Evolutionary conservation across 2,113 vertebrate species (phyloP), one percentile per base, ranked within the genome.

Genomic region (Rynchops niger): DNA sequence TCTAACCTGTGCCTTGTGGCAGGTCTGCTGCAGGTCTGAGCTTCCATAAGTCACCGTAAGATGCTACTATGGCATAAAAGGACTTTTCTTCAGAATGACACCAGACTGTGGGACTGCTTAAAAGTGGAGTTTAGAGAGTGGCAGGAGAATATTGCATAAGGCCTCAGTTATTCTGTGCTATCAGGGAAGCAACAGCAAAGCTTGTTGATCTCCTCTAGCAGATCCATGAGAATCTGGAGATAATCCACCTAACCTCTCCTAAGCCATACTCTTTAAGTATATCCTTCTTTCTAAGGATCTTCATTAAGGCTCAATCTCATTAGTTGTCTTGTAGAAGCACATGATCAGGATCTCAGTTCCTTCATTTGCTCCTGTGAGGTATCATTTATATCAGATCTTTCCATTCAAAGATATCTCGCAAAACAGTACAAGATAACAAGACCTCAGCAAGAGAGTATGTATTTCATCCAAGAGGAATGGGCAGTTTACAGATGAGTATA

Each of bases 391-490:
- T 72, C 70, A 74, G 61, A 45, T 90, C 27, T 82, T 79, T 82
- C 82, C 56, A 36, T 22, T 16, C 47, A 84, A 92, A 88, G 56
- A 25, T 61, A 55, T 43, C 91, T 82, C 56, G 61, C 66, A 82
- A 22, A 83, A 26, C 62, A 79, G 67, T 63, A 66, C 61, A 82
- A 66, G 86, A 47, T 21, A 82, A 71, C 40, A 66, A 53, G 70
- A 82, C 47, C 58, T 53, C 87, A 77, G 85, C 38, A 76, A 94
- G 71, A 45, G 65, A 90, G 62, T 47, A 34, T 19, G 56, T 1
- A 34, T 63, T 65, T 72, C 81, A 84, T 53, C 82, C 58, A 90
- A 72, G 29, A 81, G 67, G 70, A 94, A 78, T 73, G 85, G 50
- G 79, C 45, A 29, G 26, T 78, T 86, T 86, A 81, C 34, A 88